Evolutionary conservation across 2,797 vertebrate species (phyloP), one percentile per base, ranked within the genome.

Genomic region (Echiichthys vipera): DNA sequence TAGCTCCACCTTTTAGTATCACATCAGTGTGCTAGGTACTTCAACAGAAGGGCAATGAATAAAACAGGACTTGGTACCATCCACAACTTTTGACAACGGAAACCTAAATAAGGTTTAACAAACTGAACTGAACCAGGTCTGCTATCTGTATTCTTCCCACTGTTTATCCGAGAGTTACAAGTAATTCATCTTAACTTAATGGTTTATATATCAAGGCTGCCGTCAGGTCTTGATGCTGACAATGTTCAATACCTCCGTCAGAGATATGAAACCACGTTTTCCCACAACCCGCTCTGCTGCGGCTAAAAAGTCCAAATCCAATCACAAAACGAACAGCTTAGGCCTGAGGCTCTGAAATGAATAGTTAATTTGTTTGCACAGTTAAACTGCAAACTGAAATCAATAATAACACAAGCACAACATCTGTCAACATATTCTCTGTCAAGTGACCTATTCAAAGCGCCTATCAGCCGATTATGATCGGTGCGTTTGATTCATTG

Each of bases 371-470:
- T 61, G 17, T 81, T 43, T 74, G 29, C 34, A 63, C 61, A 47
- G 30, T 47, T 56, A 27, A 40, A 49, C 56, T 36, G 25, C 20
- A 5, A 50, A 55, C 25, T 47, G 47, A 65, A 51, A 69, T 57
- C 61, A 59, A 54, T 25, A 40, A 25, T 8, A 42, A 55, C 42
- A 40, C 5, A 1, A 56, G 46, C 3, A 12, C 11, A 40, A 46
- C 25, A 47, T 46, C 24, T n/a, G 24, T 54, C 55, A 39, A 14
- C 30, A 20, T 20, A 40, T 36, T 37, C 2, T 29, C 24, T 39
- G 34, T 14, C 22, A 34, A 39, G 22, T 59, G 62, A 79, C 57
- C 69, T 40, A 24, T 54, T 67, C 47, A 39, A 54, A 58, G 15
- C 15, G 46, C 18, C 65, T 32, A 27, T 32, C 36, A 11, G 56